A percentile compares a stretch with the other conserved stretches of the same genome.
These are phyloP conservation scores for Sphyrna mokarran DNA, from an alignment of 2,113 vertebrate genomes.

Conservation along the genomic window DNA sequence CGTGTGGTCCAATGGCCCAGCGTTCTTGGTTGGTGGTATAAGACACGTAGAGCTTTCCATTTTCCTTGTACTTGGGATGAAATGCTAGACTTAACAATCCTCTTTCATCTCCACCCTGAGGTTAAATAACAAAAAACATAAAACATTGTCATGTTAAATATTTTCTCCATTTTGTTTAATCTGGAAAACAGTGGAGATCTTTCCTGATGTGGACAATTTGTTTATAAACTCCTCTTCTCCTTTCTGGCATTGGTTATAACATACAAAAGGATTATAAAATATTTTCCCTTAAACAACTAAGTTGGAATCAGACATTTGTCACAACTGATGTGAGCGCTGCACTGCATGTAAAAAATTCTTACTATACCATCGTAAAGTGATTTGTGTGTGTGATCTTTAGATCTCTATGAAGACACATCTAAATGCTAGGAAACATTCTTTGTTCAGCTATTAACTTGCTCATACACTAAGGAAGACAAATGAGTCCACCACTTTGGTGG, in stretches of 20 bases:
- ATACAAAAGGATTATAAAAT: constrained; percentile 88
- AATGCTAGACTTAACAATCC: constrained; percentile 98
- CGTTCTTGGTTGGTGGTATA: constrained; percentile 99
- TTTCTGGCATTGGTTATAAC: constrained; percentile 54
- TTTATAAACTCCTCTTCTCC: constrained; percentile 67
- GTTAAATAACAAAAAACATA: constrained; percentile 94
- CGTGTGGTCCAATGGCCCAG: constrained; percentile 96
- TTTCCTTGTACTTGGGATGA: constrained; percentile 99
- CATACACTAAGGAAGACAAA: constrained; percentile 83
- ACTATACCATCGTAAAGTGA: constrained; percentile 77
- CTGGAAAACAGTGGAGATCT: constrained; percentile 58
- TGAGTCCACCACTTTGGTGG: constrained; percentile 77
- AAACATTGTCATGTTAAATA: constrained; percentile 97
- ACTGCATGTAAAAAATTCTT: constrained; percentile 64
- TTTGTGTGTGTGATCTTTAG: constrained; percentile 91
- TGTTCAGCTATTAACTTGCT: constrained; percentile 80
- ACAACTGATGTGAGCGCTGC: constrained; percentile 71
- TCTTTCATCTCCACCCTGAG: constrained; percentile 99
- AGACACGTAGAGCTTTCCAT: constrained; percentile 98
- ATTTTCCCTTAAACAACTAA: constrained; percentile 71
- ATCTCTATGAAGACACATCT: constrained; percentile 77
- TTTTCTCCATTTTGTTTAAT: constrained; percentile 78
- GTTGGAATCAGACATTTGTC: constrained; percentile 71
- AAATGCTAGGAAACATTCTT: constrained; percentile 83
- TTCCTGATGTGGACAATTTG: constrained; percentile 63